phyloP scores from a whole-genome alignment of 2,888 invertebrate genomes.

The Nomada lathburiana region DNA sequence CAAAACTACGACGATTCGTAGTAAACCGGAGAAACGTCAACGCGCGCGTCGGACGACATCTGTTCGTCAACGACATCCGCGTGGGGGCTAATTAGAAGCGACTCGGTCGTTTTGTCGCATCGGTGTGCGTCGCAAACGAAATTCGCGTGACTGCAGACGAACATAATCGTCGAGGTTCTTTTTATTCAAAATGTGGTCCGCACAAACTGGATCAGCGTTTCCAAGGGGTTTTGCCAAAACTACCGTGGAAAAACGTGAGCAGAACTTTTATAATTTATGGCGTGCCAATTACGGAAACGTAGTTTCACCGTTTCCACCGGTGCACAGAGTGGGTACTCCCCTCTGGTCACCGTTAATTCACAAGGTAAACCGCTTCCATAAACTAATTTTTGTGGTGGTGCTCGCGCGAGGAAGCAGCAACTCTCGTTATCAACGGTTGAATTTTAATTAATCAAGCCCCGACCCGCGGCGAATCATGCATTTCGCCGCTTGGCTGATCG shows the following conservation, averaged over 20 bases:
- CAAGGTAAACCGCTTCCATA: conserved; percentile 10
- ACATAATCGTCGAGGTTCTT: neutral
- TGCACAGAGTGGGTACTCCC: neutral
- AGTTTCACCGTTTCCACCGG: conserved; percentile 5
- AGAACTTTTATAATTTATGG: conserved; percentile 44
- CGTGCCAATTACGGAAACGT: conserved; percentile 29
- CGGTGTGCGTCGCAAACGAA: neutral
- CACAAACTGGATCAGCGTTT: conserved; percentile 1
- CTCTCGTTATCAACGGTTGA: conserved; percentile 31
- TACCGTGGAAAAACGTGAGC: neutral
- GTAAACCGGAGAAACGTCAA: conserved; percentile 9
- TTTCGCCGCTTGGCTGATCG: neutral
- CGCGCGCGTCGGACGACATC: conserved; percentile 9
- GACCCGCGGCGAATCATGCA: conserved; percentile 7
- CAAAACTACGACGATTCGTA: conserved; percentile 33
- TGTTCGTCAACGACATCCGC: conserved; percentile 6
- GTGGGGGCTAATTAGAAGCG: conserved; percentile 45
- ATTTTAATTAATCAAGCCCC: conserved; percentile 49
- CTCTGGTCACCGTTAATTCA: conserved; percentile 12
- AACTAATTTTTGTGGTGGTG: conserved; percentile 23
- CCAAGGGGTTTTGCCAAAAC: neutral
- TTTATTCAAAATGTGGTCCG: neutral
- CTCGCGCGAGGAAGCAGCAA: neutral
- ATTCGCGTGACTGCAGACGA: neutral
- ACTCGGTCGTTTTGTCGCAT: neutral